phyloP scores from a whole-genome alignment of 2,888 invertebrate species.

The Lypha dubia region DNA sequence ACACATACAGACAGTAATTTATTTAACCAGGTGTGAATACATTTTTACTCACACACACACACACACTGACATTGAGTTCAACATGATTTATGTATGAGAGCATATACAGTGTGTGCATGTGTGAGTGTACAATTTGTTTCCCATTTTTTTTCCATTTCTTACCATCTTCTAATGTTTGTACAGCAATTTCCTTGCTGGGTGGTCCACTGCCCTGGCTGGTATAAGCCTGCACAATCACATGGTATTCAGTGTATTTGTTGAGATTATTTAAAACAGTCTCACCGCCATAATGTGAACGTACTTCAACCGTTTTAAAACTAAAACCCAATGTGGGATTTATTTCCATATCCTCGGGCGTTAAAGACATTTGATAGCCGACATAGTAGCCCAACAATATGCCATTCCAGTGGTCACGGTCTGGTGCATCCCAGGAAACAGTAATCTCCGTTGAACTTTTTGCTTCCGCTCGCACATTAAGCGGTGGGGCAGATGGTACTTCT shows the following conservation, averaged over 20 bases:
- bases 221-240: slow-evolving; percentile 93
- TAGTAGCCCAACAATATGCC: slow-evolving; percentile 94
- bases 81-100: slow-evolving; percentile 27
- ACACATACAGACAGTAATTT: slow-evolving; percentile 6
- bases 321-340: slow-evolving; percentile 85
- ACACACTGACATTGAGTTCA: slow-evolving; percentile 1
- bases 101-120: background rate
- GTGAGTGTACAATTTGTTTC: background rate
- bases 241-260: slow-evolving; percentile 91
- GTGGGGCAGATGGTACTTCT: slow-evolving; percentile 93
- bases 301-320: slow-evolving; percentile 90
- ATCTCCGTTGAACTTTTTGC: slow-evolving; percentile 93
- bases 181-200: slow-evolving; percentile 90
- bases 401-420: slow-evolving; percentile 93
- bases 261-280: slow-evolving; percentile 88
- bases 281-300: slow-evolving; percentile 88
- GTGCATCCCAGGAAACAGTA: slow-evolving; percentile 93
- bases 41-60: background rate
- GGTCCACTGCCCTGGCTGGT: slow-evolving; percentile 94
- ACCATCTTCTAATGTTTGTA: slow-evolving; percentile 93
- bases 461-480: slow-evolving; percentile 91
- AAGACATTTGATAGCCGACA: slow-evolving; percentile 90
- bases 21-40: slow-evolving; percentile 25
- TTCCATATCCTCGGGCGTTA: slow-evolving; percentile 83
- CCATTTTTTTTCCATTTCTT: slow-evolving; percentile 78